Percentiles rank a stretch among this genome's conserved stretches.
Conservation (phyloP, 2,113 vertebrate genomes). For the Rhizomys pruinosus region DNA sequence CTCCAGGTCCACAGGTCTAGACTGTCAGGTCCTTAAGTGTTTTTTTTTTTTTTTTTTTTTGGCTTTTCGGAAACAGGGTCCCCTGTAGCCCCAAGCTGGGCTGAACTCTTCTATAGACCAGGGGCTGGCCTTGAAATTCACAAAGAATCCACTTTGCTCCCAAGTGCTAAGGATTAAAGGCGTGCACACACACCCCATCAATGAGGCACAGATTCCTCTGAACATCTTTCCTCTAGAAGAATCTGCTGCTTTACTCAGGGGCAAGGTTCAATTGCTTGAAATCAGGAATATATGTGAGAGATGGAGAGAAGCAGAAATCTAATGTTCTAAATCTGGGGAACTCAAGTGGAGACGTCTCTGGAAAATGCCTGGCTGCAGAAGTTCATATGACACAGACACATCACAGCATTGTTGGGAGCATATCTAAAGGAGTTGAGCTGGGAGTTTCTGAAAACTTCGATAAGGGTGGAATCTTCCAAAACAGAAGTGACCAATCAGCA, state of each 20-base stretch:
- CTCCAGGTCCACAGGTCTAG: background rate
- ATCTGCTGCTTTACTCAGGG: background rate
- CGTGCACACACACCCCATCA: too few species aligned
- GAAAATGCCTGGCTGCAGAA: background rate
- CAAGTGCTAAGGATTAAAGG: too few species aligned
- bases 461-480: background rate
- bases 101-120: too few species aligned
- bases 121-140: too few species aligned
- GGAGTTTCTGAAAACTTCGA: slow-evolving; percentile 9
- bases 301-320: background rate
- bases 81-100: too few species aligned
- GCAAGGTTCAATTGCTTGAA: background rate
- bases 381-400: background rate
- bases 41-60: too few species aligned
- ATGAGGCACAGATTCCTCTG: background rate
- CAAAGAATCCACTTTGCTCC: too few species aligned
- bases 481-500: background rate
- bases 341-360: background rate
- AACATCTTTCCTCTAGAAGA: background rate
- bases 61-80: too few species aligned
- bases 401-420: background rate
- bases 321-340: background rate
- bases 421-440: background rate
- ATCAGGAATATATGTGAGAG: background rate
- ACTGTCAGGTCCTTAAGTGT: background rate